These are phyloP conservation scores for Chironex yamaguchii DNA, from an alignment of 30 jellyfish, hydroid and myxozoan genomes.

Conservation along the genomic window DNA sequence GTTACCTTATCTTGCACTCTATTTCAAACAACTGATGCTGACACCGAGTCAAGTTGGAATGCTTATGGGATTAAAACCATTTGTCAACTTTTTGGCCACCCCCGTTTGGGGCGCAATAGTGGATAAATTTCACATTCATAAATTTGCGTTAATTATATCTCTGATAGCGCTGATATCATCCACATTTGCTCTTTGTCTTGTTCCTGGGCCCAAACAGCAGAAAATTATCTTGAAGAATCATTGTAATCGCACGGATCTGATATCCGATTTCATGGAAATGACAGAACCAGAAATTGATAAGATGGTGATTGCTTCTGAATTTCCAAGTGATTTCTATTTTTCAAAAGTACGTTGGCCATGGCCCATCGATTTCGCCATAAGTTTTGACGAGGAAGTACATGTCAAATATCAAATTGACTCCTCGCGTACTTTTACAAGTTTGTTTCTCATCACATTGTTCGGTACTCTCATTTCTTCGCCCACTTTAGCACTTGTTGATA, in stretches of 20 bases:
- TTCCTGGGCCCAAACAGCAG: constrained; percentile 98
- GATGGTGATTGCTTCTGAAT: constrained; percentile 83
- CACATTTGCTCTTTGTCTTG: constrained; percentile 84
- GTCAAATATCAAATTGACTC: constrained; percentile 93
- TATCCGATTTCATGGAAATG: constrained; percentile 82
- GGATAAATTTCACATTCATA: constrained; percentile 82
- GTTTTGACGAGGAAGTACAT: constrained; percentile 79
- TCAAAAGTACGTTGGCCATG: constrained; percentile 97
- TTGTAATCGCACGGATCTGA: constrained; percentile 95
- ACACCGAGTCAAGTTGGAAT: constrained; percentile 97
- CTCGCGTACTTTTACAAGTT: constrained; percentile 86
- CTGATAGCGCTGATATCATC: constrained; percentile 84
- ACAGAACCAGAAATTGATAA: constrained; percentile 91
- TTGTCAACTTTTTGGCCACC: constrained; percentile 87
- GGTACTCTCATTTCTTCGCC: constrained; percentile 98
- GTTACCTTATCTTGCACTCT: constrained; percentile 90
- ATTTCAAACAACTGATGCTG: constrained; percentile 87
- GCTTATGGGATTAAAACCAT: constrained; percentile 94
- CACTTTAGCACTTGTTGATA: constrained; percentile 96
- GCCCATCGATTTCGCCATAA: constrained; percentile 91
- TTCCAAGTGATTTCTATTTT: constrained; percentile 75
- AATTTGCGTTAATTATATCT: constrained; percentile 77
- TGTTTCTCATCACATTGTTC: constrained; percentile 88
- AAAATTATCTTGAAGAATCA: constrained; percentile 76
- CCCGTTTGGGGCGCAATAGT: constrained; percentile 98